phyloP scores from a whole-genome alignment of 2,888 invertebrate genomes.

The Diplolepis rosae region DNA sequence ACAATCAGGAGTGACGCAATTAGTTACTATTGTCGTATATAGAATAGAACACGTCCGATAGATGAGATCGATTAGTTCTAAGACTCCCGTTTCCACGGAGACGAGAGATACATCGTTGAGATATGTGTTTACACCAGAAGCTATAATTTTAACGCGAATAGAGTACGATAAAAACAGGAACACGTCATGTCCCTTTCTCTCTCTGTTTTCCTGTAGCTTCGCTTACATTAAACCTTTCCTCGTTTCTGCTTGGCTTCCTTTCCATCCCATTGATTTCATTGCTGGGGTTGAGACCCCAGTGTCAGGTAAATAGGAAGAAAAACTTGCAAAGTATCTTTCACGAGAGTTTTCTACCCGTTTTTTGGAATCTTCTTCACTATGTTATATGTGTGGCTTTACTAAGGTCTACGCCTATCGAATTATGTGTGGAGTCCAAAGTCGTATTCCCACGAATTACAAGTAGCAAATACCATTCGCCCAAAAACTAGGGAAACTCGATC shows the following conservation, averaged over 20 bases:
- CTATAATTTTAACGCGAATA: constrained; percentile 56
- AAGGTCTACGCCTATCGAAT: constrained; percentile 36
- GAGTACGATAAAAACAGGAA: constrained; percentile 55
- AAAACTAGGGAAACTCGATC: constrained; percentile 46
- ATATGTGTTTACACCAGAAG: constrained; percentile 55
- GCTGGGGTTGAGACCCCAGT: constrained; percentile 53
- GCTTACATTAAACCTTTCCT: constrained; percentile 62
- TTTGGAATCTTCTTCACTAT: constrained; percentile 39
- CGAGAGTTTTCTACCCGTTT: constrained; percentile 53
- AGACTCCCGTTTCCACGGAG: constrained; percentile 35
- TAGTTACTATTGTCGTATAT: constrained; percentile 27
- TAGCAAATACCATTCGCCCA: constrained; percentile 48
- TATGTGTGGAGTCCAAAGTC: constrained; percentile 49
- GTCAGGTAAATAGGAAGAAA: constrained; percentile 68
- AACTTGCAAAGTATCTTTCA: constrained; percentile 68
- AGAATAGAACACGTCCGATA: constrained; percentile 1
- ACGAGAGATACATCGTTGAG: constrained; percentile 42
- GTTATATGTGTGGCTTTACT: neutral
- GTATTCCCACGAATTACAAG: constrained; percentile 52
- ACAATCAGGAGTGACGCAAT: neutral
- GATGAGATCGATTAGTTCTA: constrained; percentile 48
- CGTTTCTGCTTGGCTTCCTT: constrained; percentile 63
- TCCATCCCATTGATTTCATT: constrained; percentile 68
- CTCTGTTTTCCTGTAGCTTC: constrained; percentile 34
- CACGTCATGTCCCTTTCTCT: constrained; percentile 39